These are phyloP conservation scores for Rhopalosiphum padi DNA, from an alignment of 1,140 invertebrate genomes.

Conservation along the genomic window DNA sequence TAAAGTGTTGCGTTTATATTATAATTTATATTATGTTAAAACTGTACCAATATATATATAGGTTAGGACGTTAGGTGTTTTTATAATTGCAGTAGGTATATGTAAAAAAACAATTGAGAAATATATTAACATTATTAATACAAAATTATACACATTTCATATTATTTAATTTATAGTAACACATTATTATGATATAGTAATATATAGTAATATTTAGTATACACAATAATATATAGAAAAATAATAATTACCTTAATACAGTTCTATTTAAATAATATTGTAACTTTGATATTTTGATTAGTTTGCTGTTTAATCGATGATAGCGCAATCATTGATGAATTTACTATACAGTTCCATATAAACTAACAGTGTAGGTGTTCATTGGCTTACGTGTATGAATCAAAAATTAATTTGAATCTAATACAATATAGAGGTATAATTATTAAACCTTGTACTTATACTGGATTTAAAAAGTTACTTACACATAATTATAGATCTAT, in stretches of 20 bases:
- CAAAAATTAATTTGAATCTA: neutral
- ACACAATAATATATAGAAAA: neutral
- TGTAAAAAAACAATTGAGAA: too few species aligned
- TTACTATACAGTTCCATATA: neutral
- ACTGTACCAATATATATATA: too few species aligned
- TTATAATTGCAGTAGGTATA: too few species aligned
- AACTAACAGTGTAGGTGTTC: neutral
- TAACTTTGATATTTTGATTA: neutral
- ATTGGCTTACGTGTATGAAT: neutral
- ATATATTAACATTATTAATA: too few species aligned
- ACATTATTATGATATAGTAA: too few species aligned
- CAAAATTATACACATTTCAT: too few species aligned
- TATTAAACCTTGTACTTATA: neutral
- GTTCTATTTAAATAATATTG: neutral
- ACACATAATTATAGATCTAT: neutral
- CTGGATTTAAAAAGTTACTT: neutral
- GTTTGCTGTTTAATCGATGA: neutral
- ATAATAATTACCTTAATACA: neutral
- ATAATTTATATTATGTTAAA: too few species aligned
- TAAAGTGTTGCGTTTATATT: too few species aligned
- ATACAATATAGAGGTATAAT: neutral
- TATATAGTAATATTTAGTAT: too few species aligned
- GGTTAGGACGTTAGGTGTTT: too few species aligned
- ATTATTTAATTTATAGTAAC: too few species aligned
- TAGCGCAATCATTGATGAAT: neutral